Evolutionary conservation across 1,140 invertebrate species (phyloP).

Genomic region (Halesus radiatus): DNA sequence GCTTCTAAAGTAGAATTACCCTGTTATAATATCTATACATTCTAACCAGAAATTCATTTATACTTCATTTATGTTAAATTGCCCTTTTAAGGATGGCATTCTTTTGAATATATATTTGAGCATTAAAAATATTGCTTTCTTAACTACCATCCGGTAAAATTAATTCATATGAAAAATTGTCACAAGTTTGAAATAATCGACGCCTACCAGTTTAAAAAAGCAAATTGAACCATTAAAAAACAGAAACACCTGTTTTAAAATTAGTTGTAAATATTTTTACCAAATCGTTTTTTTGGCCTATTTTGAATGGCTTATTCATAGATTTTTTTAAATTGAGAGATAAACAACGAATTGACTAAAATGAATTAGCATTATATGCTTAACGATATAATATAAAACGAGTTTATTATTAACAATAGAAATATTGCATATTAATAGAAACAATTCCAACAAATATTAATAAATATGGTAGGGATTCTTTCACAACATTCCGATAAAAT

Average conservation of each 20-base stretch:
- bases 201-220: too few relatives aligned
- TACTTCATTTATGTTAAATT: not conserved
- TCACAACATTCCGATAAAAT: slow-evolving; percentile 22
- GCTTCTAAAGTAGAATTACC: slow-evolving; percentile 7
- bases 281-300: too few relatives aligned
- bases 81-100: not conserved
- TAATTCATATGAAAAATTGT: too few relatives aligned
- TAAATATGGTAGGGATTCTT: slow-evolving; percentile 17
- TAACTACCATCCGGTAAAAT: not conserved
- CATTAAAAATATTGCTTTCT: slow-evolving; percentile 1
- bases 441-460: not conserved
- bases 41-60: not conserved
- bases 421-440: not conserved
- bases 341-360: too few relatives aligned
- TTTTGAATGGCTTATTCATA: too few relatives aligned
- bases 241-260: too few relatives aligned
- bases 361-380: not conserved
- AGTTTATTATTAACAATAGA: not conserved
- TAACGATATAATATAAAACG: slow-evolving; percentile 1
- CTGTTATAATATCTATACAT: not conserved
- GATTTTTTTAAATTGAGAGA: too few relatives aligned
- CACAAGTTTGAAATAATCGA: too few relatives aligned
- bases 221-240: too few relatives aligned
- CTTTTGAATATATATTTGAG: slow-evolving; percentile 1
- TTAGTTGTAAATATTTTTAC: too few relatives aligned